Conservation (phyloP, 2,888 invertebrate species). For the Andrena chrysosceles region DNA sequence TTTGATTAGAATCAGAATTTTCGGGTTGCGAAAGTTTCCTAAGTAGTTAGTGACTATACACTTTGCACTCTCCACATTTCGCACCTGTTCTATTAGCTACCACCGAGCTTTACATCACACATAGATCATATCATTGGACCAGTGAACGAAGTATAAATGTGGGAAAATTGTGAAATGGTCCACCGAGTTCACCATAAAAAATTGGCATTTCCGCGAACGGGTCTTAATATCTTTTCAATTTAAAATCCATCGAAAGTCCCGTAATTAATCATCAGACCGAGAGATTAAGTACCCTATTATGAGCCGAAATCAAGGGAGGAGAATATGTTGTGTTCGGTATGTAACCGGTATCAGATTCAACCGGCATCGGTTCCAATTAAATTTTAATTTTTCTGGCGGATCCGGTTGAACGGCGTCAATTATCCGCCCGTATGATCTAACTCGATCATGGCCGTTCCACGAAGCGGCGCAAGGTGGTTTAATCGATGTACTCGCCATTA, state of each 20-base stretch:
- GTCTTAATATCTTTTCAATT: too few species aligned
- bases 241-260: neutral
- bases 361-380: slow-evolving; percentile 4
- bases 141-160: too few species aligned
- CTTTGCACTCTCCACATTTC: too few species aligned
- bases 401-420: slow-evolving; percentile 4
- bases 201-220: too few species aligned
- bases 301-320: neutral
- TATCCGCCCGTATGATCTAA: slow-evolving; percentile 14
- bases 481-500: neutral
- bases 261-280: neutral
- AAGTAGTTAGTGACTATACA: too few species aligned
- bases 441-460: slow-evolving; percentile 21
- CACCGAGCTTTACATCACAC: too few species aligned
- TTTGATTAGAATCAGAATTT: too few species aligned
- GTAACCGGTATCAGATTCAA: slow-evolving; percentile 19
- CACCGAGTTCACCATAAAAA: too few species aligned
- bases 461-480: slow-evolving; percentile 1
- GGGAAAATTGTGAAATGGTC: too few species aligned
- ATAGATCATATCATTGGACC: too few species aligned
- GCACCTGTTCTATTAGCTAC: too few species aligned
- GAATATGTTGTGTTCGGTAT: neutral
- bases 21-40: too few species aligned
- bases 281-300: slow-evolving; percentile 4
- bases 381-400: slow-evolving; percentile 24